Base-by-base conservation (phyloP, 2,888 invertebrate species). In the Capitulum mitella region DNA sequence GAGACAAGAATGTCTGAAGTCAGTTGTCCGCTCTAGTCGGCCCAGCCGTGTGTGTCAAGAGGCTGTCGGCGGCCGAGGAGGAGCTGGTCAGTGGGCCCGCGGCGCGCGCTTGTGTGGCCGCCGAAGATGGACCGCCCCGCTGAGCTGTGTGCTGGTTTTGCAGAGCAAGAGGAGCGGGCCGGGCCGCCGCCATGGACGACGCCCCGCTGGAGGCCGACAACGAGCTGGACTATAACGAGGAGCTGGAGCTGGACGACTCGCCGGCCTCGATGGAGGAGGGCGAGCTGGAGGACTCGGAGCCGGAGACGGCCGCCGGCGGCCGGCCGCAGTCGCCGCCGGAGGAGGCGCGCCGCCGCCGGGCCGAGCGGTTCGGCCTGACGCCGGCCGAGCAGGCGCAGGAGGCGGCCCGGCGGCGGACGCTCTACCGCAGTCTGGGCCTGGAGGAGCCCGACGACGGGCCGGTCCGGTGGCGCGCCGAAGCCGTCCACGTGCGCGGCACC, bases 401-500 rank as follows among this genome's bases (percentile, higher is more conserved):
- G n/a, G 14, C 3, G 46, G 29, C 29, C 6, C n/a, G 5, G 3
- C 75, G 75, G 14, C 43, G 43, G 16, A 19, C 29, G 46, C 16
- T 75, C 26, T 70, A 70, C 70, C n/a, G 12, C 29, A 75, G 75
- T 5, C 46, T 75, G 75, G 75, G 29, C 26, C 43, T 75, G 43
- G 16, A 10, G n/a, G 29, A 43, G 29, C n/a, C 40, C 8, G 75
- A 26, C 26, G 75, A 75, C 14, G 75, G 75, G 1, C 75, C 40
- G 46, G 75, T 46, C 14, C 46, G n/a, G 84, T 88, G 90, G 81
- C 88, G 92, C 82, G 89, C 92, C 83, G 92, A 93, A 85, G 90
- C 92, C 34, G 86, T 94, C 77, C 92, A 93, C 85, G 87, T 94
- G 84, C 87, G 90, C 84, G 94, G 94, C 77, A 90, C 92, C 0